These are phyloP conservation scores for Papilio xuthus DNA, from an alignment of 1,140 invertebrate genomes.

Conservation along the genomic window DNA sequence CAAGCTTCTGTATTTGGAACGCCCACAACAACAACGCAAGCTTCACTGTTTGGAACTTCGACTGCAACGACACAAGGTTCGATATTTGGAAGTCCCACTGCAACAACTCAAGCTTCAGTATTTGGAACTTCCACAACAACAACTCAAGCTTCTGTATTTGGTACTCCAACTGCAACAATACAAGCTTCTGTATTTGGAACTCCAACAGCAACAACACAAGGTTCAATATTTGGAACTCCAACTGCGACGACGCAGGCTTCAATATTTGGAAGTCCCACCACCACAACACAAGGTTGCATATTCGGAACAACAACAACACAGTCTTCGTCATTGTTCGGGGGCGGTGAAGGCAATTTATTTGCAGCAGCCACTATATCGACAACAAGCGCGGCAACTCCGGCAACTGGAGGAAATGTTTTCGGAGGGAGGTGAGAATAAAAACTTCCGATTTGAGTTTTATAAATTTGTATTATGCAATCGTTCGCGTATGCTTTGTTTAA, in stretches of 20 bases:
- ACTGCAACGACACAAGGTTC: slow-evolving; percentile 33
- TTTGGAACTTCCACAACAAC: slow-evolving; percentile 40
- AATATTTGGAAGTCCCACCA: slow-evolving; percentile 49
- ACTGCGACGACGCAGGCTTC: slow-evolving; percentile 50
- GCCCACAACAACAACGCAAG: slow-evolving; percentile 44
- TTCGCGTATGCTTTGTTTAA: no score
- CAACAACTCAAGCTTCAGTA: slow-evolving; percentile 48
- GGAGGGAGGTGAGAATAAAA: slow-evolving; percentile 58
- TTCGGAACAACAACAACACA: slow-evolving; percentile 49
- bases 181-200: slow-evolving; percentile 49
- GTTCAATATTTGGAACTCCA: slow-evolving; percentile 51
- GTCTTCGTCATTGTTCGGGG: slow-evolving; percentile 52
- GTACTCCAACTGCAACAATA: slow-evolving; percentile 43
- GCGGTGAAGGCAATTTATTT: slow-evolving; percentile 17
- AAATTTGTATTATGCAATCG: no score
- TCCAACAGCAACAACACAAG: slow-evolving; percentile 43
- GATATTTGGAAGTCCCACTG: slow-evolving; percentile 40
- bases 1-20: slow-evolving; percentile 49
- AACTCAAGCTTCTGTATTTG: slow-evolving; percentile 53
- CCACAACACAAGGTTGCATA: slow-evolving; percentile 44
- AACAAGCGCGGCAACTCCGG: slow-evolving; percentile 56
- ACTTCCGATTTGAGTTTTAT: background rate
- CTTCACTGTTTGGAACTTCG: slow-evolving; percentile 50
- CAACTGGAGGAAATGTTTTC: slow-evolving; percentile 66
- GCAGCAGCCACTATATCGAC: slow-evolving; percentile 59